Evolutionary conservation across 2,113 vertebrate species (phyloP).

Genomic region (Hyperoodon ampullatus): DNA sequence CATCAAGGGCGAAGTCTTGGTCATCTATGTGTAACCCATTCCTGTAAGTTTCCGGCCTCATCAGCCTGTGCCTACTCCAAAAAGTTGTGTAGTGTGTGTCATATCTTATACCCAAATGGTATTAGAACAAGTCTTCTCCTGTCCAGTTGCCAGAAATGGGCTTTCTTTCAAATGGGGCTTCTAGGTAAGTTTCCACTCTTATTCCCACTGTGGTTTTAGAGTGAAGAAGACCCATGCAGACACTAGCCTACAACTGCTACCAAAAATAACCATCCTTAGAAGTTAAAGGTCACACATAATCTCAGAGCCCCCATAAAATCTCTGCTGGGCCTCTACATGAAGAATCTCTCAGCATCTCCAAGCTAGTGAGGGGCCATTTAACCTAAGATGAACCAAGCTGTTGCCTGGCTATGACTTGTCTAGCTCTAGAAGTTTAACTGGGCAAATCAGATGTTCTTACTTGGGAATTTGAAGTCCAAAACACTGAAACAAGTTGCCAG

Average conservation of each 20-base stretch:
- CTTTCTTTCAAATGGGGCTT: not conserved
- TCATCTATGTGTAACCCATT: not conserved
- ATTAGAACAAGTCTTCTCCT: not conserved
- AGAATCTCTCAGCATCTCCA: not conserved
- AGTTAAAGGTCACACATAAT: not conserved
- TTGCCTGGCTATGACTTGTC: not conserved
- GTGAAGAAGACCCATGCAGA: not conserved
- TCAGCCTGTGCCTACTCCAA: not conserved
- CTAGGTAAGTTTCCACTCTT: not conserved
- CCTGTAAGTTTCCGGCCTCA: not conserved
- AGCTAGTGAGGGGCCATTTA: not conserved
- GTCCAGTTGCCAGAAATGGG: not conserved
- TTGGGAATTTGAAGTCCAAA: conserved; percentile 13
- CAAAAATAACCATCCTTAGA: not conserved
- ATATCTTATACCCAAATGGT: not conserved
- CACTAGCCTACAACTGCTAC: not conserved
- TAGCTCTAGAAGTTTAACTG: not conserved
- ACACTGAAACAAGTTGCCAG: not conserved
- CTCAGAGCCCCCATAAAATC: not conserved
- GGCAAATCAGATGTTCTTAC: not conserved
- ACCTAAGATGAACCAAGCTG: not conserved
- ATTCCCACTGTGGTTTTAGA: not conserved
- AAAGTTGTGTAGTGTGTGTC: not conserved
- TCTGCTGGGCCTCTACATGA: not conserved
- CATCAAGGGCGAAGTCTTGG: not conserved